These are phyloP conservation scores for Mustela lutreola DNA, from an alignment of 2,113 vertebrate genomes.

Conservation along the genomic window DNA sequence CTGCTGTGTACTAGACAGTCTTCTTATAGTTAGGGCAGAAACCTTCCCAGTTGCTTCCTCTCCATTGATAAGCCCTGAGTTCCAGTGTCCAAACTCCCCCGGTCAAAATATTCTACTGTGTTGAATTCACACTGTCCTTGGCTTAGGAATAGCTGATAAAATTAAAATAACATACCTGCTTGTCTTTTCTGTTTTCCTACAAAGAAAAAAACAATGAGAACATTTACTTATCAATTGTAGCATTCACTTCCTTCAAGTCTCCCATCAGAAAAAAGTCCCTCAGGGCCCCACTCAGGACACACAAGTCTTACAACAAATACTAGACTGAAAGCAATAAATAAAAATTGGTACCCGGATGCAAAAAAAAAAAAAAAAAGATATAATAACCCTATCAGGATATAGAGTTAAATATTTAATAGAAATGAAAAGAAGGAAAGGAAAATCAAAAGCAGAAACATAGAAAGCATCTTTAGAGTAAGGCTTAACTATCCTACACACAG, in stretches of 20 bases:
- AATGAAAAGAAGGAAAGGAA: neutral
- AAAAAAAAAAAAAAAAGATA: neutral
- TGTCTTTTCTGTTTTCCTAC: neutral
- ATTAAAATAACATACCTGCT: conserved; percentile 8
- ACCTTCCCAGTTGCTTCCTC: neutral
- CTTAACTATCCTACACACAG: neutral
- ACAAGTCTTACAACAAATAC: neutral
- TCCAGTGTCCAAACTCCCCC: neutral
- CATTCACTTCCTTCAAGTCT: neutral
- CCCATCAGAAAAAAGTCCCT: neutral
- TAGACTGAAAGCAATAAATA: neutral
- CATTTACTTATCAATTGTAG: neutral
- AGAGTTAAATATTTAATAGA: neutral
- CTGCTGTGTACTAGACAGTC: neutral
- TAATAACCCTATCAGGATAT: neutral
- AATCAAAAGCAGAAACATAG: neutral
- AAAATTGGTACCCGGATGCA: neutral
- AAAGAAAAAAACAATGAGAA: conserved; percentile 42
- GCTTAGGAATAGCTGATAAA: neutral
- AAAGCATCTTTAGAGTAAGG: neutral
- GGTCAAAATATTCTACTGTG: neutral
- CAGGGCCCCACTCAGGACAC: neutral
- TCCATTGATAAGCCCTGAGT: neutral
- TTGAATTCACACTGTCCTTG: neutral
- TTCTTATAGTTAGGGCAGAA: neutral